phyloP scores from a whole-genome alignment of 1,140 invertebrate species.

The Halictus rubicundus region DNA sequence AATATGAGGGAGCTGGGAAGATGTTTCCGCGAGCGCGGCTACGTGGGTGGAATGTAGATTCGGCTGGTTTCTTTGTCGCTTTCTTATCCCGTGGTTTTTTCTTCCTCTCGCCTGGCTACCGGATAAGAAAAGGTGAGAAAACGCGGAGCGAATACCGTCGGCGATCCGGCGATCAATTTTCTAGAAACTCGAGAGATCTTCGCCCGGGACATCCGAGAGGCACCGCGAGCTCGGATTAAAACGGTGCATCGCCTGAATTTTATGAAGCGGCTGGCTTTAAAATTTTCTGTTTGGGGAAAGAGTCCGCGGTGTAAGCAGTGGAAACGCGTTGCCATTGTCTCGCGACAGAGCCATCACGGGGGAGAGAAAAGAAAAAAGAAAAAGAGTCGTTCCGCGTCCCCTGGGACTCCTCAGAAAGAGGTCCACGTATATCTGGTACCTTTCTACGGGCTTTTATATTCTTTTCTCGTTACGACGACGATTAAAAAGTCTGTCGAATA shows the following conservation, averaged over 20 bases:
- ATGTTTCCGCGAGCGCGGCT: constrained; percentile 11
- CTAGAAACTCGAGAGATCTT: constrained; percentile 9
- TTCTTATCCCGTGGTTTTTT: not conserved
- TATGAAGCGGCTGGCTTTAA: constrained; percentile 22
- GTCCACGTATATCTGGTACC: not conserved
- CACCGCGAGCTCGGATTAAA: not conserved
- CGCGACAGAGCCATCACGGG: constrained; percentile 9
- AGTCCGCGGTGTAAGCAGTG: constrained; percentile 36
- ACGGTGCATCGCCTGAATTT: constrained; percentile 21
- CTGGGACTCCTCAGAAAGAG: constrained; percentile 14
- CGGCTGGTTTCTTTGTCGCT: not conserved
- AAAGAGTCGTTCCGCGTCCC: constrained; percentile 34
- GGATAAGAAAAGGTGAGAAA: not conserved
- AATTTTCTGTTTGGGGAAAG: constrained; percentile 31
- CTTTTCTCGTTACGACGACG: constrained; percentile 6
- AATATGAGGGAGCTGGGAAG: constrained; percentile 21
- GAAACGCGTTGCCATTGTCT: constrained; percentile 45
- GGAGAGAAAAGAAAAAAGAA: constrained; percentile 9
- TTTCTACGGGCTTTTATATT: constrained; percentile 15
- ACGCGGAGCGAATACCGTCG: not conserved
- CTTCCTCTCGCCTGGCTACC: not conserved
- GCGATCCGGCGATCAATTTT: constrained; percentile 1
- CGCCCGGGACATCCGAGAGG: not conserved
- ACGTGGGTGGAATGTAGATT: constrained; percentile 23
- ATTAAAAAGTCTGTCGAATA: constrained; percentile 4